phyloP scores from a whole-genome alignment of 1,140 invertebrate genomes.

The Limonius californicus region DNA sequence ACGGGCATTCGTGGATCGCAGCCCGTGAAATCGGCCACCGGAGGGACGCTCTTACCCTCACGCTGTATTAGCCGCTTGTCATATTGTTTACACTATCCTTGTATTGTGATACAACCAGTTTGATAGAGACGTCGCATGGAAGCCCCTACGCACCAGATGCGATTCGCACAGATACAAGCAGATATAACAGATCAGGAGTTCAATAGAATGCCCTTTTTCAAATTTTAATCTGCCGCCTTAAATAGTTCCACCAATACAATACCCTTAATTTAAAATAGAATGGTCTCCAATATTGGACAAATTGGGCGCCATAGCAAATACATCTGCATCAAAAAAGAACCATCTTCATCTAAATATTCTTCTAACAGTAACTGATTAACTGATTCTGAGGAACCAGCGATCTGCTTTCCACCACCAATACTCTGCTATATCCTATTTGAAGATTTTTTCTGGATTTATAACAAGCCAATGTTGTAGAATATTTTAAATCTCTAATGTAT shows the following conservation, averaged over 20 bases:
- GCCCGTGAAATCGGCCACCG: slow-evolving; percentile 39
- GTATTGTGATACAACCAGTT: slow-evolving; percentile 39
- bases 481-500: no score
- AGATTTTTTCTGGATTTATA: not conserved
- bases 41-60: slow-evolving; percentile 24
- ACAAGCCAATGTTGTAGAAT: not conserved
- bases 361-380: not conserved
- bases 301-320: no score
- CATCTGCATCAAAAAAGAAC: not conserved
- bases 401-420: no score
- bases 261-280: not conserved
- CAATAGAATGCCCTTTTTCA: not conserved
- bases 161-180: not conserved
- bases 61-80: slow-evolving; percentile 44
- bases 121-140: slow-evolving; percentile 39
- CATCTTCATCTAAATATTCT: not conserved
- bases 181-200: not conserved
- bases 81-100: slow-evolving; percentile 46
- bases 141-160: slow-evolving; percentile 7
- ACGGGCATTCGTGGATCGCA: slow-evolving; percentile 20
- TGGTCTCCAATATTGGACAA: not conserved
- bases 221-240: no score
- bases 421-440: not conserved
- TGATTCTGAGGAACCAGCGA: no score
- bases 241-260: no score